Conservation (phyloP, 2,888 invertebrate species). For the Tiliacea citrago region DNA sequence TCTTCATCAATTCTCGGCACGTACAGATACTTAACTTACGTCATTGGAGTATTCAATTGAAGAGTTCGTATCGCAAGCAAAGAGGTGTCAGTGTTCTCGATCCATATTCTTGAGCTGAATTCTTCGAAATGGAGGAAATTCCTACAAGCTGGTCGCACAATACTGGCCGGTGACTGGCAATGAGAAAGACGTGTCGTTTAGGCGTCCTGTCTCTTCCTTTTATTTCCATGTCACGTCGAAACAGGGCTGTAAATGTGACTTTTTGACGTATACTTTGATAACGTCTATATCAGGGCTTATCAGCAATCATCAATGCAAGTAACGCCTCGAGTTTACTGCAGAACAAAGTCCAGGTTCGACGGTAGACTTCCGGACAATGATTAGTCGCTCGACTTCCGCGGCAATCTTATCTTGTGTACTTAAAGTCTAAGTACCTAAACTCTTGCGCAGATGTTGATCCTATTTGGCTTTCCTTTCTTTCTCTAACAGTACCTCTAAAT, state of each 20-base stretch:
- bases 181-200: not conserved
- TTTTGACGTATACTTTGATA: not conserved
- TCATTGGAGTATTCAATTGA: constrained; percentile 66
- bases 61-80: constrained; percentile 29
- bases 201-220: not conserved
- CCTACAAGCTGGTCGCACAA: not conserved
- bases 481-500: not conserved
- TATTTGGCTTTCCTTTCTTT: not conserved
- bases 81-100: not conserved
- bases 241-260: too few relatives aligned
- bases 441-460: not conserved
- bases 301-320: not conserved
- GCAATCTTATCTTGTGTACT: not conserved
- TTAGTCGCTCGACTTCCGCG: not conserved
- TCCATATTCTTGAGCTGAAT: not conserved
- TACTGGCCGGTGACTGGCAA: too few relatives aligned
- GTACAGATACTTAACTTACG: constrained; percentile 68
- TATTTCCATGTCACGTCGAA: not conserved
- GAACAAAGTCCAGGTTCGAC: constrained; percentile 17
- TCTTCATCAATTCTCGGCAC: constrained; percentile 68
- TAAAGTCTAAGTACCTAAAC: not conserved
- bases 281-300: constrained; percentile 6
- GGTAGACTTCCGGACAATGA: not conserved
- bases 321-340: not conserved
- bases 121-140: not conserved